Evolutionary conservation across 92 coral and sea anemone genomes (phyloP).

Genomic region (Bergia sp.): DNA sequence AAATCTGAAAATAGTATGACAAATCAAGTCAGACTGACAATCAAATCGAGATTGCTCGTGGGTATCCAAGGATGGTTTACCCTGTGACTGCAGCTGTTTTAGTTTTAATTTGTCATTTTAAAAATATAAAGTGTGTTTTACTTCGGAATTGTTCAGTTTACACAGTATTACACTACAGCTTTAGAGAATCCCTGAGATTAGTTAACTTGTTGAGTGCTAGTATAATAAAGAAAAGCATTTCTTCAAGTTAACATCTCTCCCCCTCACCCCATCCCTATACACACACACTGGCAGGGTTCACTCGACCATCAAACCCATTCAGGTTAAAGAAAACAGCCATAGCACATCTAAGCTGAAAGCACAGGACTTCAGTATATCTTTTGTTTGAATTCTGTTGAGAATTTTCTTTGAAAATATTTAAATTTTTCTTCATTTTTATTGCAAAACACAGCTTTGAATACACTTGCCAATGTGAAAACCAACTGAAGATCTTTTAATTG

Average conservation of each 20-base stretch:
- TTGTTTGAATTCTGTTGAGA: background rate
- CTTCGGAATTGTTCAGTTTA: background rate
- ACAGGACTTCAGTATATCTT: constrained; percentile 16
- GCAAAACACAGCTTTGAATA: background rate
- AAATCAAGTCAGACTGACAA: background rate
- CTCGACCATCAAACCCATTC: background rate
- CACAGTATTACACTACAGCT: background rate
- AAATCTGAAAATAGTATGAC: background rate
- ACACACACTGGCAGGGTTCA: no score
- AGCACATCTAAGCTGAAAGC: constrained; percentile 11
- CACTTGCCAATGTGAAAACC: no score
- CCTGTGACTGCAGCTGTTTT: background rate
- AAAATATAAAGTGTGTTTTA: background rate
- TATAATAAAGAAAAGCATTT: no score
- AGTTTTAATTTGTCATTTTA: background rate
- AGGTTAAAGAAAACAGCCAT: constrained; percentile 1
- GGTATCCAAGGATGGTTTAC: background rate
- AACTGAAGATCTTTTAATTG: no score
- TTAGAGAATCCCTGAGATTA: background rate
- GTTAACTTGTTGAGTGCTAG: background rate
- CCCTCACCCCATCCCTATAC: background rate
- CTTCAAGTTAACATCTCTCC: background rate
- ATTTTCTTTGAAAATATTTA: background rate
- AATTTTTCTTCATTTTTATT: background rate
- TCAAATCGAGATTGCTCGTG: background rate